These are phyloP conservation scores for Leucoraja erinaceus DNA, from an alignment of 2,113 vertebrate species.

Conservation along the genomic window DNA sequence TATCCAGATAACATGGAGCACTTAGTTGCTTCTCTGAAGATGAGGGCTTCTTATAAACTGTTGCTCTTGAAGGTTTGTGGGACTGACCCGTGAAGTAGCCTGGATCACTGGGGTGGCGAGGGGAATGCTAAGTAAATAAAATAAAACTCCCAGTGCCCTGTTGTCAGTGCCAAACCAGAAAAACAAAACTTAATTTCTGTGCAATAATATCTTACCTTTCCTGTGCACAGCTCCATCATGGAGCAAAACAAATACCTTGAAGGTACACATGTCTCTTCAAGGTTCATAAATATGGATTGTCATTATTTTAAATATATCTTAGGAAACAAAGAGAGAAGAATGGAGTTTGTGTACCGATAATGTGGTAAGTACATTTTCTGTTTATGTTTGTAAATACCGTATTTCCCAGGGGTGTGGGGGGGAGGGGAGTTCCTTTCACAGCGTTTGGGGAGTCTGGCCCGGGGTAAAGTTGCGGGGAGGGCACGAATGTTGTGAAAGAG, in stretches of 20 bases:
- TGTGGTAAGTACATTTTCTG: too few relatives aligned
- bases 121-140: neutral
- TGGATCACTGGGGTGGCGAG: neutral
- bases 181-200: slow-evolving; percentile 28
- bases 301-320: too few relatives aligned
- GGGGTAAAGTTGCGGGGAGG: too few relatives aligned
- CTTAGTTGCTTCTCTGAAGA: neutral
- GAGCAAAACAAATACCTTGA: neutral
- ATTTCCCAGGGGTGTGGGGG: too few relatives aligned
- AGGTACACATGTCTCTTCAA: neutral
- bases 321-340: too few relatives aligned
- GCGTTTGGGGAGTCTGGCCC: too few relatives aligned
- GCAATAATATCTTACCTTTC: neutral
- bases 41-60: neutral
- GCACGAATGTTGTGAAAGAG: too few relatives aligned
- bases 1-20: neutral
- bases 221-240: neutral
- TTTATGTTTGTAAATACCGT: too few relatives aligned
- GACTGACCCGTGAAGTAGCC: slow-evolving; percentile 11
- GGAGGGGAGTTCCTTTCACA: too few relatives aligned
- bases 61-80: neutral
- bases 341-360: too few relatives aligned
- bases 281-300: neutral
- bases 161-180: neutral
- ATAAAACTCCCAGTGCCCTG: neutral